Percentiles rank a stretch among this genome's conserved stretches.
phyloP scores from a whole-genome alignment of 1,140 invertebrate genomes.

The Gonatopus flavifemur region DNA sequence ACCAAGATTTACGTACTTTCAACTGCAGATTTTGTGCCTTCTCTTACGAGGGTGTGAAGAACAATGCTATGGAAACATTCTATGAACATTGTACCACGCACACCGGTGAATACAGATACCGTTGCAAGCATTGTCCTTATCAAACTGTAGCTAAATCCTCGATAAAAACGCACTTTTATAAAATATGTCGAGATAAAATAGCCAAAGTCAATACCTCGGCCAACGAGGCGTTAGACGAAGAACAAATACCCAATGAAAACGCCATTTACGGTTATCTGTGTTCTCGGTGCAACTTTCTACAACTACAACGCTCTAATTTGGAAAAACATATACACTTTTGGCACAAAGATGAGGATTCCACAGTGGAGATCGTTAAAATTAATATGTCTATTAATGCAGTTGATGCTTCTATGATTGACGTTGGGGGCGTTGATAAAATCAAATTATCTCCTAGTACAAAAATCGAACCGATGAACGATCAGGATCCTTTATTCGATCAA shows the following conservation, averaged over 20 bases:
- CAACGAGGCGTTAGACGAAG: constrained; percentile 30
- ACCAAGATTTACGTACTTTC: constrained; percentile 47
- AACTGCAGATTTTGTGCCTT: constrained; percentile 58
- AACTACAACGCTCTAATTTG: constrained; percentile 63
- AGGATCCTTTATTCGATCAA: not conserved
- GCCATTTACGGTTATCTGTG: constrained; percentile 67
- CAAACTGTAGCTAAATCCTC: constrained; percentile 49
- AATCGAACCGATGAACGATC: not conserved
- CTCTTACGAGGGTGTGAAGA: constrained; percentile 46
- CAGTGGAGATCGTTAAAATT: constrained; percentile 52
- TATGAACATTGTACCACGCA: constrained; percentile 72
- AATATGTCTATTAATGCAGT: constrained; percentile 51
- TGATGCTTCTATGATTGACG: not conserved
- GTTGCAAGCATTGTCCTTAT: constrained; percentile 63
- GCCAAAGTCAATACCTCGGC: constrained; percentile 26
- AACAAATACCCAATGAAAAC: constrained; percentile 33
- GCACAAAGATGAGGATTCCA: constrained; percentile 49
- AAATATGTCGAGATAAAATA: constrained; percentile 44
- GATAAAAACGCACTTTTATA: constrained; percentile 57
- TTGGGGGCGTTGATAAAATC: not conserved
- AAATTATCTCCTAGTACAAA: not conserved
- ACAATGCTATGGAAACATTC: constrained; percentile 52
- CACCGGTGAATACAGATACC: constrained; percentile 71
- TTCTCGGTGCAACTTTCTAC: constrained; percentile 68
- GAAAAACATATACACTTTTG: constrained; percentile 62